phyloP scores from a whole-genome alignment of 2,888 invertebrate species.

The Rutpela maculata region DNA sequence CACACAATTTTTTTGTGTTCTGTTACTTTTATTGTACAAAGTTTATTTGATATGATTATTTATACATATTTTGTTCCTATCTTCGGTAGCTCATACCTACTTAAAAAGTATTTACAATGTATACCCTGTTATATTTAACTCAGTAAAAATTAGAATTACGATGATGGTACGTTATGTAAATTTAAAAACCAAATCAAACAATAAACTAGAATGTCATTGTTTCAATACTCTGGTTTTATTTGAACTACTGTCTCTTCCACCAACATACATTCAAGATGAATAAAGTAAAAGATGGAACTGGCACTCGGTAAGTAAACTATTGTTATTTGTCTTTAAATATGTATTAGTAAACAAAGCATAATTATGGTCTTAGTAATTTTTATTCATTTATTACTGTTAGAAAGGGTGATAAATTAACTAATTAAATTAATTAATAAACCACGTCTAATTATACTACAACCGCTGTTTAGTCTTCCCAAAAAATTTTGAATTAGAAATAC shows the following conservation, averaged over 20 bases:
- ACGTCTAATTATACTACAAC: no score
- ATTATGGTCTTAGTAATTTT: no score
- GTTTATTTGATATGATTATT: conserved; percentile 51
- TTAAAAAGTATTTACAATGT: conserved; percentile 58
- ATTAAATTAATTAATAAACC: no score
- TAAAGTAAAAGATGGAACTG: neutral
- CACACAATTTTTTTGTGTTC: conserved; percentile 48
- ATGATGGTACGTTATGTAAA: conserved; percentile 69
- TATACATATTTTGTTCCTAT: conserved; percentile 60
- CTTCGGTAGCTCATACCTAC: conserved; percentile 56
- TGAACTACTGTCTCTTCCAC: neutral
- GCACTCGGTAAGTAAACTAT: neutral
- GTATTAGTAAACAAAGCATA: no score
- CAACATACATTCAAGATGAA: neutral
- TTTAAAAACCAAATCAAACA: conserved; percentile 61
- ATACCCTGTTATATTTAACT: conserved; percentile 63
- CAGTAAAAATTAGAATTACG: conserved; percentile 60
- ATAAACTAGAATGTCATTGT: conserved; percentile 69
- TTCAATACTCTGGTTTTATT: conserved; percentile 53
- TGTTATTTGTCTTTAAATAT: no score
- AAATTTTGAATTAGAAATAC: no score
- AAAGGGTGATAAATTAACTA: no score
- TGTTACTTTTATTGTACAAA: conserved; percentile 55
- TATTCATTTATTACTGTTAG: no score
- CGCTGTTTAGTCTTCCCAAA: no score